Base-by-base conservation (phyloP, 2,113 vertebrate genomes). In the Pimephales promelas region DNA sequence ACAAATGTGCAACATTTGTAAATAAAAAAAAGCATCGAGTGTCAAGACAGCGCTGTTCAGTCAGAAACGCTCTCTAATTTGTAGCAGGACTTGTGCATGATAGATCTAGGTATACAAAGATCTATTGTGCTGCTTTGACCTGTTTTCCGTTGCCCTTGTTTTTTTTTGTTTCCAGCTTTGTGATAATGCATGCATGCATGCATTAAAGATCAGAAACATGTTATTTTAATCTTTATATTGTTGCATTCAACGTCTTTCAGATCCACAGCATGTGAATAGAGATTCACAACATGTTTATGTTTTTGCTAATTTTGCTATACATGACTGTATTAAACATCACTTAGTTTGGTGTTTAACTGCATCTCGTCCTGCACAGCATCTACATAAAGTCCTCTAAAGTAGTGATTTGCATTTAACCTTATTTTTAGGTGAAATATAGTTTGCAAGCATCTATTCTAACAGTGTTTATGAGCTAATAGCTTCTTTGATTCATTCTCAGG, bases 401-500 rank as follows among this genome's bases (percentile, higher is more conserved):
- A 24, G 5, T 62, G 3, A 2, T 24, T 79, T 79, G 5, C 24
- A 22, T n/a, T n/a, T 79, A 64, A 31, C 6, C 40, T 64, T 79
- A 4, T 22, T 61, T 61, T 40, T 10, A n/a, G 31, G 22, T 5
- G 1, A 20, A 59, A 40, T 9, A 3, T 6, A 24, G 22, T 57
- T 57, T 57, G 16, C 31, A 1, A 16, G 7, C 74, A 24, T 16
- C 11, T 36, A 20, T 16, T 43, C 8, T 61, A 5, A 3, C 10
- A 34, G 3, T 16, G 10, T 31, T 11, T 22, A 62, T 47, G 4
- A 47, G 64, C 79, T 31, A 24, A 20, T 14, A 54, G 14, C 28
- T 40, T 56, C 10, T 26, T 9, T 2, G 36, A 34, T 22, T 64
- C 10, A 22, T 64, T 24, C 4, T 8, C 82, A 96, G 95, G 94